Base-by-base conservation (phyloP, 2,113 vertebrate species). In the Anhinga rufa region DNA sequence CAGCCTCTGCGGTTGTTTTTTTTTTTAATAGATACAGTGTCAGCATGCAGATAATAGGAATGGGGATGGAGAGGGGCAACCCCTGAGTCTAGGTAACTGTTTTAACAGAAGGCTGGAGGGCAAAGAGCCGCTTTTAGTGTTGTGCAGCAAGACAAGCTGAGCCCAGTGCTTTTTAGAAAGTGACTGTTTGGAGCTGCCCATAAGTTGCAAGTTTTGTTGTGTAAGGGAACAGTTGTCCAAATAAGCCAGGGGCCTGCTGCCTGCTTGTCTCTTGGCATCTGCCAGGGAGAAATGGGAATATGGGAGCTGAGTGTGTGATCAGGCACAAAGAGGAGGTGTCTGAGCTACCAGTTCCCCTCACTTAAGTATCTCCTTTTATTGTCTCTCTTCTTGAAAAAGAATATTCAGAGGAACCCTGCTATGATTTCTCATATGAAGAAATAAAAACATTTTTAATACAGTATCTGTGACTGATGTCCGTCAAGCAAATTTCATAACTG, bases 201-300 rank as follows among this genome's bases (percentile, higher is more conserved):
- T 80, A 91, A 76, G 40, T 74, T 94, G 51, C 58, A 85, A 88
- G 46, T 66, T 96, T 72, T 93, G 77, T 92, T 92, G 60, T 81
- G 48, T 70, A 92, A 95, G 62, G n/a, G 82, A 78, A 52, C 24
- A 48, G 71, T 94, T 93, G 83, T 89, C 81, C 77, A 74, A 87
- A 94, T 91, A 92, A 96, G 83, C 93, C 68, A 81, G 76, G 29
- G 76, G 17, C 58, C 42, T 78, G 46, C 32, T 0, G 42, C 49
- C 72, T 93, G 64, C 71, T 90, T 2, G 3, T 71, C 65, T 71
- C 29, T 58, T 75, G 62, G 78, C 62, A 36, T 82, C 68, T 80
- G 32, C 46, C 70, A 31, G 55, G 77, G 77, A 93, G 57, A 86
- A 90, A 52, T 1, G 5, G 38, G 72, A 82, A 77, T 0, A 2